Evolutionary conservation across 2,113 vertebrate genomes (phyloP).

Genomic region (Cygnus atratus): DNA sequence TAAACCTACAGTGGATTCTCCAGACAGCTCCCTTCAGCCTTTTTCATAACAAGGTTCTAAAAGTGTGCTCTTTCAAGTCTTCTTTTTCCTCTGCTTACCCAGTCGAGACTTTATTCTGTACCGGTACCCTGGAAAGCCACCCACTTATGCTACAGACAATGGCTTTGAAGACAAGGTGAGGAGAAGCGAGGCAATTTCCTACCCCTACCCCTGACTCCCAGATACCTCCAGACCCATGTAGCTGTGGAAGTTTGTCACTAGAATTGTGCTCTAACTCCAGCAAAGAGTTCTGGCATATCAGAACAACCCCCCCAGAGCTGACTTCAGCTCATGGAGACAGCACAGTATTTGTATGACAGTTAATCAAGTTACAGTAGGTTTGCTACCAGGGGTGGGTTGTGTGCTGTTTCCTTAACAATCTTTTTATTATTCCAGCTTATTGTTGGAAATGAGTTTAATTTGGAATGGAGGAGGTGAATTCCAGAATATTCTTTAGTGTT

Average conservation of each 20-base stretch:
- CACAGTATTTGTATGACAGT: background rate
- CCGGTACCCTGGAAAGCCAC: conserved; percentile 89
- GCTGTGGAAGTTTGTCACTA: background rate
- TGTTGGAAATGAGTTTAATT: background rate
- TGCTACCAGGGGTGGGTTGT: background rate
- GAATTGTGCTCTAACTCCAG: background rate
- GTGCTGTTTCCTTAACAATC: background rate
- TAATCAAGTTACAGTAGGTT: background rate
- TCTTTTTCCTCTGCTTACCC: conserved; percentile 6
- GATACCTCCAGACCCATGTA: background rate
- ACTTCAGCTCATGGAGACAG: background rate
- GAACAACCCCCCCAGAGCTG: background rate
- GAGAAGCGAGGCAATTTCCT: background rate
- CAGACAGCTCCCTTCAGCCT: background rate
- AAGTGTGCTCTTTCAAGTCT: background rate
- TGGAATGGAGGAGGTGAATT: background rate
- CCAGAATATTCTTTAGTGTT: background rate
- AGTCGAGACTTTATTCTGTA: conserved; percentile 93
- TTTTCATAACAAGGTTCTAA: background rate
- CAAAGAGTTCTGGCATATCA: background rate
- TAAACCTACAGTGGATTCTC: background rate
- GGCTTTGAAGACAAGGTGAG: conserved; percentile 87
- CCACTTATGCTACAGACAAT: conserved; percentile 84
- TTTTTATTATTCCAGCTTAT: background rate
- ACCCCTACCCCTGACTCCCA: background rate